Evolutionary conservation across 2,797 vertebrate species (phyloP), one percentile per base, ranked within the genome.

Genomic region (Morus bassanus): DNA sequence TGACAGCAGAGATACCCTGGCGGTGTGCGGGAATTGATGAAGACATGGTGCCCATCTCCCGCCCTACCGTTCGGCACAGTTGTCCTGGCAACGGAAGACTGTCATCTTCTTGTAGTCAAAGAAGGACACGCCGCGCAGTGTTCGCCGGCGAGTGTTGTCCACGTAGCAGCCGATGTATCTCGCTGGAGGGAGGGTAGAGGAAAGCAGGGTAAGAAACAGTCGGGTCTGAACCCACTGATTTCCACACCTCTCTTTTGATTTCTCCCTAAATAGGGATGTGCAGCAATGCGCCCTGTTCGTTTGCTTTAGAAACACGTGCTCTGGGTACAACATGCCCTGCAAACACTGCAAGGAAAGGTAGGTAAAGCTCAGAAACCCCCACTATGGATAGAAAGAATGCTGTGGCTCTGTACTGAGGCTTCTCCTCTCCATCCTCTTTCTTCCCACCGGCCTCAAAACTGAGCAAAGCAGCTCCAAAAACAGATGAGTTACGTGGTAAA

Each of bases 31-130:
- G 92, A 65, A 95, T 51, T 75, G 83, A 46, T 35, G 95, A 84
- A 90, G 94, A 50, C 18, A 31, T 6, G 12, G 93, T 60, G 76
- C 88, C 74, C 4, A 6, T 60, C 88, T 31, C 69, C 33, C 33
- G 17, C 88, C 98, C 86, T 99, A 99, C 99, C 99, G 98, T 98
- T 99, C 99, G 6, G 99, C 99, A 80, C 99, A 99, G 99, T 99
- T 99, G 99, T 99, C 99, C 97, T 99, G 99, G 98, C 99, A 99
- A 98, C 99, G 99, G 96, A 99, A 99, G 91, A 99, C 98, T 27
- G 99, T 99, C 99, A 99, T 99, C 98, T 99, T 99, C 97, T 99
- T 99, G 98, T 99, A 99, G 99, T 99, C 99, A 24, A 99, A 99
- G 98, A 99, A 99, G 92, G 99, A 99, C 90, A 99, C 98, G 56